Evolutionary conservation across 2,797 vertebrate genomes (phyloP).

Genomic region (Ctenopoma multispine): DNA sequence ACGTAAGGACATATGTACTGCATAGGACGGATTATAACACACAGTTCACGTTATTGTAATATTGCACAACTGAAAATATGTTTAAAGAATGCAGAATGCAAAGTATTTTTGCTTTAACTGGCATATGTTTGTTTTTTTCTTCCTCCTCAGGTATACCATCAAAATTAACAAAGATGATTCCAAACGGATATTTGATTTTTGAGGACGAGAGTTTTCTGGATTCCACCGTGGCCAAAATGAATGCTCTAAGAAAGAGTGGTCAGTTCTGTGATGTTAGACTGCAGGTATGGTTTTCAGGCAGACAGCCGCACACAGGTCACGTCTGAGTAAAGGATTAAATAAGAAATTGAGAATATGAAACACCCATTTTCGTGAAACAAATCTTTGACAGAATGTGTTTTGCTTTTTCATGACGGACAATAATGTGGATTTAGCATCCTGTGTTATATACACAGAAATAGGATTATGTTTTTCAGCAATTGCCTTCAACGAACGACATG

Average conservation of each 20-base stretch:
- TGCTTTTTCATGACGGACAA: no score
- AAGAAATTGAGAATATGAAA: neutral
- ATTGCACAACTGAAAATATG: conserved; percentile 10
- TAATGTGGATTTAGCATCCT: neutral
- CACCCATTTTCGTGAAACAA: neutral
- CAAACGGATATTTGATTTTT: conserved; percentile 98
- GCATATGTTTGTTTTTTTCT: neutral
- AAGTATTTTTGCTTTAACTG: neutral
- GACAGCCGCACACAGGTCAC: neutral
- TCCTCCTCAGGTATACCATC: conserved; percentile 57
- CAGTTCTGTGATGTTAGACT: conserved; percentile 99
- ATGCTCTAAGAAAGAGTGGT: conserved; percentile 97
- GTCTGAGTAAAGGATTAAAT: neutral
- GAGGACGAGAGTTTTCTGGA: conserved; percentile 98
- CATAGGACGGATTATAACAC: conserved; percentile 53
- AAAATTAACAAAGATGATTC: conserved; percentile 92
- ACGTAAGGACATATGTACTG: conserved; percentile 80
- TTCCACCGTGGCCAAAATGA: conserved; percentile 99
- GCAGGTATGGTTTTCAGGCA: conserved; percentile 86
- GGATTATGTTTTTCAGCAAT: neutral
- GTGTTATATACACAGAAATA: neutral
- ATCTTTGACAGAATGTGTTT: neutral
- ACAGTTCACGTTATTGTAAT: conserved; percentile 45
- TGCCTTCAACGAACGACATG: neutral
- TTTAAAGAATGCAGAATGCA: neutral